Evolutionary conservation across 2,113 vertebrate species (phyloP).

Genomic region (Toxotes jaculatrix): DNA sequence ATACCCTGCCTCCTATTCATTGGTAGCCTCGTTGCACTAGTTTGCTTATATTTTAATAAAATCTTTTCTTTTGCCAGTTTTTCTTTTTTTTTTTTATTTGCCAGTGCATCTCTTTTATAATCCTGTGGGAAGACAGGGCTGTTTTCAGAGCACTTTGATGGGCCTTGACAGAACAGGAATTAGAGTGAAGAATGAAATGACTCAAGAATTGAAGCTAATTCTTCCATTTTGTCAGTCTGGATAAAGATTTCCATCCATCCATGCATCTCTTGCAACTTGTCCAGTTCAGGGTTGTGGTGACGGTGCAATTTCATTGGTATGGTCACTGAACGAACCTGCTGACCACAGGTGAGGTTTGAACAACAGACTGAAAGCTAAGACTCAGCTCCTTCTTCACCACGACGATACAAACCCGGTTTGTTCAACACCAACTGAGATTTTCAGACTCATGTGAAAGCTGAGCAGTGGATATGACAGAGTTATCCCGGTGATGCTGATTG

Average conservation of each 20-base stretch:
- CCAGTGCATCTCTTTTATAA: neutral
- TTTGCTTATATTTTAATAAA: neutral
- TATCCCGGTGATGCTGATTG: conserved; percentile 9
- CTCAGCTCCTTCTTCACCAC: no score
- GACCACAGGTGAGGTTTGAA: no score
- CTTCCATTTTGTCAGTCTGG: no score
- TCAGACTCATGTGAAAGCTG: neutral
- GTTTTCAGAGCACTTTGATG: neutral
- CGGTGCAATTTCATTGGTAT: neutral
- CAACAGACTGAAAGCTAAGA: no score
- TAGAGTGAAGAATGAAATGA: no score
- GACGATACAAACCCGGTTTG: neutral
- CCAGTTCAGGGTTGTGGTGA: neutral
- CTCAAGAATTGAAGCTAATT: neutral
- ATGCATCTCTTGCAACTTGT: neutral
- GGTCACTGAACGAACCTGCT: no score
- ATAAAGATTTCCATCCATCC: neutral
- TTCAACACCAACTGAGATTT: neutral
- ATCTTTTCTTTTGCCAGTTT: neutral
- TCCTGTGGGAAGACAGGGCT: neutral
- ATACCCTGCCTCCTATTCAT: neutral
- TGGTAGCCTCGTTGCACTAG: neutral
- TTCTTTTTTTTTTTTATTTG: no score
- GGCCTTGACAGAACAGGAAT: no score
- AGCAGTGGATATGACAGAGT: neutral